These are phyloP conservation scores for Halcyon badia DNA, from an alignment of 2,797 vertebrate genomes.

Conservation along the genomic window DNA sequence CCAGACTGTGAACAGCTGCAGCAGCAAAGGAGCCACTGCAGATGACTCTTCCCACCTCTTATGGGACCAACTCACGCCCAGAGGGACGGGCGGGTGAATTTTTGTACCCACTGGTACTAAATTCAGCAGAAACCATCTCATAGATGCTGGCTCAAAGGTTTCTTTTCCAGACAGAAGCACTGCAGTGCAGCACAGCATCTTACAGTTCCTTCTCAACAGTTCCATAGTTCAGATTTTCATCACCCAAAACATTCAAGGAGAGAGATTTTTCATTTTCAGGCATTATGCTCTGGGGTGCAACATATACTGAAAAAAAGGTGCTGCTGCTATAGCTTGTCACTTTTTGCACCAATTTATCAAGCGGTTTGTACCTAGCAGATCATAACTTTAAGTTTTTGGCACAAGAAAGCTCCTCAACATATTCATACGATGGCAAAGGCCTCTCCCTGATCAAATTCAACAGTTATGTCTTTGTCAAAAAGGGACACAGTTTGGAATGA, in stretches of 20 bases:
- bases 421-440: not conserved
- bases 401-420: not conserved
- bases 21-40: not conserved
- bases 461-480: not conserved
- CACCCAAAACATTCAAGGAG: not conserved
- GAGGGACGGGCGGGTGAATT: not conserved
- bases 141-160: not conserved
- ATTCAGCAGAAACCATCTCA: not conserved
- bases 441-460: not conserved
- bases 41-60: not conserved
- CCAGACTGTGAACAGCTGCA: not conserved
- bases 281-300: not conserved
- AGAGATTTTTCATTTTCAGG: not conserved
- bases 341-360: not conserved
- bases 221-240: not conserved
- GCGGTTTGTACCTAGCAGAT: not conserved
- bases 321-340: not conserved
- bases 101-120: not conserved
- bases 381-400: not conserved
- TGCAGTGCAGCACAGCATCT: not conserved
- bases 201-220: not conserved
- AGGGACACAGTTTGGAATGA: not conserved
- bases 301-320: not conserved
- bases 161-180: not conserved
- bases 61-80: fast-evolving